Conservation (phyloP, 2,797 vertebrate genomes). For the Hydrocynus forskahlii region DNA sequence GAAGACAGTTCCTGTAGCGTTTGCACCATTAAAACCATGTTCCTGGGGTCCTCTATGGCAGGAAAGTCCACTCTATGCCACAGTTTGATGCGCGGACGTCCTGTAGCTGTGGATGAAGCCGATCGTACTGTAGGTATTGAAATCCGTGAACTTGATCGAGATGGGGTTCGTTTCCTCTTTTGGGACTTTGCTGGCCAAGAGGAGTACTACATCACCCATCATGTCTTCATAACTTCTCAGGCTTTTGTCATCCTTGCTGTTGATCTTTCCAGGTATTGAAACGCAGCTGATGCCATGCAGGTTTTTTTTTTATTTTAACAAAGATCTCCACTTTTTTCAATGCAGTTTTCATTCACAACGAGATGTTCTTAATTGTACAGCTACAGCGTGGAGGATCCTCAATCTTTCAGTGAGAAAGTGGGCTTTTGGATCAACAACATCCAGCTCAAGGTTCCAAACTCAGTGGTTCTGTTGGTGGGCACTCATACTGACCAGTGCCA, state of each 20-base stretch:
- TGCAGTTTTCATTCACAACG: background rate
- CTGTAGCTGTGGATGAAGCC: conserved; percentile 63
- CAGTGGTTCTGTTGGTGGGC: conserved; percentile 76
- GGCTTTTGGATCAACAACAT: conserved; percentile 83
- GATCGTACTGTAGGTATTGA: conserved; percentile 77
- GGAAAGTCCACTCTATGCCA: conserved; percentile 80
- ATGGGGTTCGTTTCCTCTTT: conserved; percentile 76
- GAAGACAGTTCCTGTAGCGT: conserved; percentile 63
- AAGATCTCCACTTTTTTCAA: background rate
- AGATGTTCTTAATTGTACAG: conserved; percentile 51
- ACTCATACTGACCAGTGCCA: conserved; percentile 75
- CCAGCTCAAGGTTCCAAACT: conserved; percentile 76
- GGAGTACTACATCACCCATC: conserved; percentile 82
- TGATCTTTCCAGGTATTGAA: conserved; percentile 72
- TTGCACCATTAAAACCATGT: conserved; percentile 79
- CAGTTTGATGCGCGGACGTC: conserved; percentile 67
- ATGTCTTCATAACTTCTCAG: conserved; percentile 79
- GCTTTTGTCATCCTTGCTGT: conserved; percentile 77
- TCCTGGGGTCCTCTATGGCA: conserved; percentile 76
- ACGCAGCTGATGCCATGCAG: background rate
- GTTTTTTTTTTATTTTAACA: background rate
- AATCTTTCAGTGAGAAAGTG: conserved; percentile 72
- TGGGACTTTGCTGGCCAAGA: conserved; percentile 84
- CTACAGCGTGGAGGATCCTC: conserved; percentile 56
- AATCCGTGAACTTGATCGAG: conserved; percentile 69